A percentile compares a stretch with the other conserved stretches of the same genome.
phyloP scores from a whole-genome alignment of 2,888 invertebrate species.

The Acronicta aceris region DNA sequence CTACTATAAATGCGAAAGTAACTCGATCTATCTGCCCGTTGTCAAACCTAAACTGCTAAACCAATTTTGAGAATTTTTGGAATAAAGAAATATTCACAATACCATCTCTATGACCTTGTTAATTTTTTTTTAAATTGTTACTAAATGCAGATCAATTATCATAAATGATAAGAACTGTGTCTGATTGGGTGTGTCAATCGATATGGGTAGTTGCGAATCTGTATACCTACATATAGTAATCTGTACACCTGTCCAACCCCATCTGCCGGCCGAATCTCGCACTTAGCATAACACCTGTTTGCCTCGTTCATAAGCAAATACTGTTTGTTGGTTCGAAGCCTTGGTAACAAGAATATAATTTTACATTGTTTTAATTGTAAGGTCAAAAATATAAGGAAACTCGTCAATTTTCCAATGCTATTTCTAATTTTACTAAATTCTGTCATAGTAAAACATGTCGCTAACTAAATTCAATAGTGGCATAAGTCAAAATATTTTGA shows the following conservation, averaged over 20 bases:
- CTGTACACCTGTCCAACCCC: slow-evolving; percentile 50
- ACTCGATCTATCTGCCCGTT: too few species aligned
- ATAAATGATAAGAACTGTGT: not conserved
- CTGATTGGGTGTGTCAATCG: slow-evolving; percentile 5
- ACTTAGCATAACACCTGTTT: slow-evolving; percentile 58
- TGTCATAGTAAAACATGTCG: too few species aligned
- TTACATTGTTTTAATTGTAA: slow-evolving; percentile 20
- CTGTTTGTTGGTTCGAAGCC: slow-evolving; percentile 20
- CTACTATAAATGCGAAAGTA: too few species aligned
- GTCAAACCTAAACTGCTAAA: too few species aligned
- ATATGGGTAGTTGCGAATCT: not conserved
- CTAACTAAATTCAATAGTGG: too few species aligned
- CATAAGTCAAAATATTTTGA: too few species aligned
- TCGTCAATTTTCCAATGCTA: not conserved
- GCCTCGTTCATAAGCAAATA: slow-evolving; percentile 28
- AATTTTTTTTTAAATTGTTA: not conserved
- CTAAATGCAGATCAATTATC: not conserved
- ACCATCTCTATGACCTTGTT: too few species aligned
- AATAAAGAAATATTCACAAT: too few species aligned
- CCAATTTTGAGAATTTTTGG: too few species aligned
- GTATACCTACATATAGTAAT: slow-evolving; percentile 10
- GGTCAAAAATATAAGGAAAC: not conserved
- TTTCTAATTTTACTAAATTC: not conserved
- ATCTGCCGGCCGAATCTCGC: slow-evolving; percentile 54
- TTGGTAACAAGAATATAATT: slow-evolving; percentile 22